Base-by-base conservation (phyloP, 2,888 invertebrate species). In the Steinernema carpocapsae region DNA sequence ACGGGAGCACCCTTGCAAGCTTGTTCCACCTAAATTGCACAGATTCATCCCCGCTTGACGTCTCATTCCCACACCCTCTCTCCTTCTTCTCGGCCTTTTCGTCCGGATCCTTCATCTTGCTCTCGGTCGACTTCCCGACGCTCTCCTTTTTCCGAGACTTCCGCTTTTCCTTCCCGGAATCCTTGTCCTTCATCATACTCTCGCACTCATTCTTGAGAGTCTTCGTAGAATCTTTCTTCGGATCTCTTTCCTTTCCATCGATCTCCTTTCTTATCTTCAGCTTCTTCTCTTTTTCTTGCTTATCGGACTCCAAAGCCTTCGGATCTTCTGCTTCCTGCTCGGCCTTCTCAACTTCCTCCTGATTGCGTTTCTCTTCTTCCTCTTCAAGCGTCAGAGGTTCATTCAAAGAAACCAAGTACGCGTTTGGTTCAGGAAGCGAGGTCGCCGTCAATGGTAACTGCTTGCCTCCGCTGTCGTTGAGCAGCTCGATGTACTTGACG, bases 381-480 rank as follows among this genome's bases (percentile, higher is more conserved):
- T 52, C 52, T 17, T 26, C 64, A 29, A 4, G 64, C 6, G 64
- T 64, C 64, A 4, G 32, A 26, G 29, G 17, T 64, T 64, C 26
- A 29, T 6, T 4, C 24, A 56, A 14, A 2, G 56, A 26, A 2
- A 29, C 6, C 32, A 14, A 29, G 4, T 29, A 32, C 7, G 64
- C 17, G 32, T n/a, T 29, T 4, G 74, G 74, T 29, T 17, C 48
- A 17, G 70, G 73, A 10, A 22, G 19, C 17, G 51, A 26, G 17
- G 74, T 74, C 17, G 74, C 74, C 7, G 72, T 71, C 19, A 74
- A 32, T 24, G 74, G 74, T 17, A 64, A 17, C 64, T 51, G 71
- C 24, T 71, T 70, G 0, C 74, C 70, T 22, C 71, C 71, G 42
- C 72, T 74, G n/a, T 72, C 74, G 32, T 46, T 46, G 4, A 74